Evolutionary conservation across 2,113 vertebrate species (phyloP).

Genomic region (Eptesicus fuscus): DNA sequence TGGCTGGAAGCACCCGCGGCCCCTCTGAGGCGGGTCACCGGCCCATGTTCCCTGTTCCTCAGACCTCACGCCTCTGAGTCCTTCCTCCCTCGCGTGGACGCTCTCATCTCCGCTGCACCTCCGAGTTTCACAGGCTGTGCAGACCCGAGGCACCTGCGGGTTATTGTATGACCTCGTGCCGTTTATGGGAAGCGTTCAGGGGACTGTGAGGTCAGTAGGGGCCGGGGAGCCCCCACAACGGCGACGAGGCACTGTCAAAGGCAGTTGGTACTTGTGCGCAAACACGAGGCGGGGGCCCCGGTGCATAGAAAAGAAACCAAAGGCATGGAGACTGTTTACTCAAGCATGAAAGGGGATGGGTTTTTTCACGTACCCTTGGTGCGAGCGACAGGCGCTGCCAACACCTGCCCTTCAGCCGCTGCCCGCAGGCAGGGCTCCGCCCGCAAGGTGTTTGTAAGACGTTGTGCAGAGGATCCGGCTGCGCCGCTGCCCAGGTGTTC

Average conservation of each 20-base stretch:
- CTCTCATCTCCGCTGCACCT: neutral
- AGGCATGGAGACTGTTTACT: neutral
- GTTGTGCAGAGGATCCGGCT: neutral
- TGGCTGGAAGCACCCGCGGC: neutral
- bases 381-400: rapidly evolving
- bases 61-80: neutral
- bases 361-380: rapidly evolving
- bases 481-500: neutral
- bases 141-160: neutral
- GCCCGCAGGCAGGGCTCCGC: neutral
- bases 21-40: neutral
- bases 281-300: rapidly evolving
- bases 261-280: rapidly evolving
- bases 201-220: rapidly evolving
- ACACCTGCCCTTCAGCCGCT: neutral
- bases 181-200: neutral
- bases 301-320: neutral
- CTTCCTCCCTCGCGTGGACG: neutral
- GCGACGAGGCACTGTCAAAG: neutral
- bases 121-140: neutral
- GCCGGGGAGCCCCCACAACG: rapidly evolving
- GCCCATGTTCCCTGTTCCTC: neutral
- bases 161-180: too few species aligned
- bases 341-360: neutral
- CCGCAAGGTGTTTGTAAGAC: neutral